These are phyloP conservation scores for Drosophila novamexicana DNA, from an alignment of 1,140 invertebrate genomes.

Conservation along the genomic window DNA sequence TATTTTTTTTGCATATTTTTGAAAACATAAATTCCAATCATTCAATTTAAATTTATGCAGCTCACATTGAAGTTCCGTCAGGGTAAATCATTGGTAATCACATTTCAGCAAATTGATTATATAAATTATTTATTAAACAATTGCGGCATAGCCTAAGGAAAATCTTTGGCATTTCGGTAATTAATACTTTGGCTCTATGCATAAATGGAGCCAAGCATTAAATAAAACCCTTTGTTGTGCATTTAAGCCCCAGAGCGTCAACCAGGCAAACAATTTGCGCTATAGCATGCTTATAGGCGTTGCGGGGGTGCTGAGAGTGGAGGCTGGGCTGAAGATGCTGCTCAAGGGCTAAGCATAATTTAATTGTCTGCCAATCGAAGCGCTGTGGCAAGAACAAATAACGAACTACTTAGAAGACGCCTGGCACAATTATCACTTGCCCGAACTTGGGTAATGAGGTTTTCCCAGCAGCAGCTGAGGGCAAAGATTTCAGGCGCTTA, in stretches of 20 bases:
- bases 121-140: too few species aligned
- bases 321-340: background rate
- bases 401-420: slow-evolving; percentile 11
- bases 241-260: too few species aligned
- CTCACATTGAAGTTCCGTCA: too few species aligned
- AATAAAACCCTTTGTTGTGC: background rate
- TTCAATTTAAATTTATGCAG: too few species aligned
- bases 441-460: slow-evolving; percentile 39
- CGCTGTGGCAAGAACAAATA: slow-evolving; percentile 23
- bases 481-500: slow-evolving; percentile 54
- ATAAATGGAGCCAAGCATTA: background rate
- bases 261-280: background rate
- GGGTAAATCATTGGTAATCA: background rate
- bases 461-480: slow-evolving; percentile 8
- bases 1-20: too few species aligned
- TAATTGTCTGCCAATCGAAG: slow-evolving; percentile 66
- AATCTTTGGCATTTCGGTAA: background rate
- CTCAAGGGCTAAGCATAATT: slow-evolving; percentile 56
- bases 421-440: slow-evolving; percentile 57
- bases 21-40: too few species aligned
- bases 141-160: background rate
- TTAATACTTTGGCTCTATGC: background rate
- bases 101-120: background rate
- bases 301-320: background rate
- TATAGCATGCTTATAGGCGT: slow-evolving; percentile 56